Conservation (phyloP, 1,140 invertebrate genomes). For the Ips typographus region DNA sequence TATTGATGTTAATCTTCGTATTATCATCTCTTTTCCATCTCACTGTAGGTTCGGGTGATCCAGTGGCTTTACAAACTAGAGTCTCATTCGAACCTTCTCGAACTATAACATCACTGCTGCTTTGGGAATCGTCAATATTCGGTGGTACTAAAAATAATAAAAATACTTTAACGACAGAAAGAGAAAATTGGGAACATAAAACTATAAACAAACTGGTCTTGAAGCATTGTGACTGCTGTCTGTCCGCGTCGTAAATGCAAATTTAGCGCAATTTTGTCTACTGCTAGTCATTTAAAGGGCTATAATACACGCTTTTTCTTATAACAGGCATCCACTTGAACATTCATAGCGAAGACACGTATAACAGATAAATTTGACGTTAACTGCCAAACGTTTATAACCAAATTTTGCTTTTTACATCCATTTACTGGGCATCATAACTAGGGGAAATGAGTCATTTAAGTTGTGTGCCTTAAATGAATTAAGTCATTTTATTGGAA, state of each 20-base stretch:
- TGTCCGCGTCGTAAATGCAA: constrained; percentile 26
- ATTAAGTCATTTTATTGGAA: too few species aligned
- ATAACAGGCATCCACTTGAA: constrained; percentile 4
- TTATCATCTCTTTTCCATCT: constrained; percentile 90
- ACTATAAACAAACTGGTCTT: background rate
- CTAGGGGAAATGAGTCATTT: constrained; percentile 3
- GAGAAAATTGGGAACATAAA: background rate
- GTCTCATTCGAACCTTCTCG: constrained; percentile 87
- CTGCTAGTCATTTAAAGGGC: constrained; percentile 14
- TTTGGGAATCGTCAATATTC: constrained; percentile 85
- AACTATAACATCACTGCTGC: constrained; percentile 88
- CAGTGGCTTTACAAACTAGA: constrained; percentile 82
- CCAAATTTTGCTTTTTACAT: constrained; percentile 25
- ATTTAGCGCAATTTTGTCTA: constrained; percentile 18
- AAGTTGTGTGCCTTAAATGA: background rate
- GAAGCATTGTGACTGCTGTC: constrained; percentile 18
- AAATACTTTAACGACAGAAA: background rate
- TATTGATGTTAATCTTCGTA: constrained; percentile 79
- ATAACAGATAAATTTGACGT: constrained; percentile 26
- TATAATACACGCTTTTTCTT: constrained; percentile 27
- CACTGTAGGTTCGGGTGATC: constrained; percentile 83
- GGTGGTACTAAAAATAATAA: constrained; percentile 74
- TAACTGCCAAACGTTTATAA: constrained; percentile 29
- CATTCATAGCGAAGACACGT: constrained; percentile 14
- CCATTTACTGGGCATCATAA: constrained; percentile 17